Evolutionary conservation across 2,888 invertebrate species (phyloP), one percentile per base, ranked within the genome.

Genomic region (Drosophila kambysellisi): DNA sequence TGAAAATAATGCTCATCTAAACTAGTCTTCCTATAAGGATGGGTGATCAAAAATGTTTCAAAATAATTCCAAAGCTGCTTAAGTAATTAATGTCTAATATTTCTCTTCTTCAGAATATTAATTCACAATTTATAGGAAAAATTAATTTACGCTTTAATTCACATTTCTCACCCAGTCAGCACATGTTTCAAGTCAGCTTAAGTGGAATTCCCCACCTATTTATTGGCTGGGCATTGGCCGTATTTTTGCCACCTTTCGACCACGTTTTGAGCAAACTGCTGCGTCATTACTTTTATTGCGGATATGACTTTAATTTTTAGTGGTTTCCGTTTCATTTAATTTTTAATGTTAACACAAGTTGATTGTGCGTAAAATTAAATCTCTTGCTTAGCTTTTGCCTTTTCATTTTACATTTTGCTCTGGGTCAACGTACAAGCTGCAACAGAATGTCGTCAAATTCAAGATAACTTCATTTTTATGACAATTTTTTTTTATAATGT

Each of bases 351-450:
- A 74, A 83, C 70, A 52, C 71, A 72, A 74, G 74, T 83, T 86
- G 86, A 86, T 86, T 88, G 82, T 81, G 80, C 76, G 74, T 81
- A 86, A 86, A 86, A 86, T 77, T 59, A 79, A 81, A 70, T 78
- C 70, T 77, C 41, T 76, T 43, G 58, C 56, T 73, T 20, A 56
- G 52, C 57, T 63, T 64, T 17, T n/a, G 9, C n/a, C 15, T 5
- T 46, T 32, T 20, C 7, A n/a, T 12, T 5, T 33, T n/a, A 25
- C 15, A 32, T 52, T 39, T 57, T 41, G 20, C 29, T 35, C 30
- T 51, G 63, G 78, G 72, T 71, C 73, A 57, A 66, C 48, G 67
- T 52, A 61, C 41, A 39, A 43, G 37, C 29, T 60, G 46, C 66
- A 25, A 29, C 50, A 57, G 58, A 65, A 50, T 65, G 60, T 41